Conservation (phyloP, 2,797 vertebrate genomes). For the Heteromormyrus szaboi region DNA sequence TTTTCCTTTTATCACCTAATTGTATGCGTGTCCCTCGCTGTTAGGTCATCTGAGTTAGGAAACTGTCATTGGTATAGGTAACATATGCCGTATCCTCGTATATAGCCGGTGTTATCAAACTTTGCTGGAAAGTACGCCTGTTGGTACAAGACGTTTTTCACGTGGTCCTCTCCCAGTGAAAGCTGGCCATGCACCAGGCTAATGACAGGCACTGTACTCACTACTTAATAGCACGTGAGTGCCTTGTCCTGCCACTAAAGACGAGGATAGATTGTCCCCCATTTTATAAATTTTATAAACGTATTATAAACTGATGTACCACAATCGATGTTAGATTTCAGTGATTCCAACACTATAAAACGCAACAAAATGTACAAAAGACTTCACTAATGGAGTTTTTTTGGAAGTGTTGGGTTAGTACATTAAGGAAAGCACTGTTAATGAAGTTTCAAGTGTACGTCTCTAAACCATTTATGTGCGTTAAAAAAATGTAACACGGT, state of each 20-base stretch:
- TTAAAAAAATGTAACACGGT: conserved; percentile 32
- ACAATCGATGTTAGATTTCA: neutral
- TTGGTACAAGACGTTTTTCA: neutral
- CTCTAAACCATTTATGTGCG: neutral
- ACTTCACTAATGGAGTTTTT: neutral
- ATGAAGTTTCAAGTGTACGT: neutral
- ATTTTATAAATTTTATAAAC: no score
- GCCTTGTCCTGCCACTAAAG: neutral
- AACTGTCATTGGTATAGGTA: neutral
- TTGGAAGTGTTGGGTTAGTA: neutral
- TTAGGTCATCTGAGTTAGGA: neutral
- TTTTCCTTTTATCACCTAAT: neutral
- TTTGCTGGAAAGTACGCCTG: neutral
- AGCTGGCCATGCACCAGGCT: neutral
- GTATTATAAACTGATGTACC: neutral
- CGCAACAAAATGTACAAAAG: neutral
- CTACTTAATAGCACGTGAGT: neutral
- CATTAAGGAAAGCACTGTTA: neutral
- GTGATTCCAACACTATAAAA: neutral
- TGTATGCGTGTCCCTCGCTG: neutral
- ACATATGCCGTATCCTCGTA: neutral
- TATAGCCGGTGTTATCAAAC: neutral
- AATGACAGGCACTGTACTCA: neutral
- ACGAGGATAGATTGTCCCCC: neutral
- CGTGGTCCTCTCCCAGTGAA: neutral